Evolutionary conservation across 2,888 invertebrate genomes (phyloP), one percentile per base, ranked within the genome.

Genomic region (Plagodis pulveraria): DNA sequence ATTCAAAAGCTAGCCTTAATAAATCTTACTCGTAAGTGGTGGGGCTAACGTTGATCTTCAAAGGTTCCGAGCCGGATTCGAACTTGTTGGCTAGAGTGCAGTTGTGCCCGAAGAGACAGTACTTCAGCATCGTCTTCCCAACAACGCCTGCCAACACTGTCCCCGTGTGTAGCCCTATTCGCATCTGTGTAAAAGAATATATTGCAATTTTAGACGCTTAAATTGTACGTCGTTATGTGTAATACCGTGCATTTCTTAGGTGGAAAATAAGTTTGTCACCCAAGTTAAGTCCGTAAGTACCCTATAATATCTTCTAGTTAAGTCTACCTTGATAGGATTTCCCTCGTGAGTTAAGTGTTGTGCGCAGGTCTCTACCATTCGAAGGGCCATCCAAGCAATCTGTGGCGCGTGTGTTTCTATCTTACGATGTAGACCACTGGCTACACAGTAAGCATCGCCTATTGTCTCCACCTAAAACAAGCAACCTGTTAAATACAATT

Each of bases 61-160:
- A 93, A 0, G 98, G 97, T 80, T 97, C 98, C 63, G 98, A 98
- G 43, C 97, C 96, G 0, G 98, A 98, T 85, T 99, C 99, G 78
- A 99, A 98, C 92, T 98, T 98, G 88, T 99, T 99, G 50, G 98
- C 98, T 57, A 98, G 94, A 1, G 98, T 98, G 11, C 98, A 98
- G 81, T 98, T 98, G 85, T 98, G 98, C 0, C 99, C 98, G 77
- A 99, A 98, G 62, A 99, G 95, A 83, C 98, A 99, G 79, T 98
- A 99, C 71, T 98, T 95, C 33, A 97, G 95, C 97, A 98, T 98
- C 73, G 97, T 98, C 53, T 97, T 96, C 0, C 98, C 98, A 5
- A 99, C 98, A 0, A 99, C 98, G 0, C 98, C 99, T 2, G 98
- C 98, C 45, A 99, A 86, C 0, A 98, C 98, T 0, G 98, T 96